Evolutionary conservation across 2,797 vertebrate genomes (phyloP).

Genomic region (Apogon talboti): DNA sequence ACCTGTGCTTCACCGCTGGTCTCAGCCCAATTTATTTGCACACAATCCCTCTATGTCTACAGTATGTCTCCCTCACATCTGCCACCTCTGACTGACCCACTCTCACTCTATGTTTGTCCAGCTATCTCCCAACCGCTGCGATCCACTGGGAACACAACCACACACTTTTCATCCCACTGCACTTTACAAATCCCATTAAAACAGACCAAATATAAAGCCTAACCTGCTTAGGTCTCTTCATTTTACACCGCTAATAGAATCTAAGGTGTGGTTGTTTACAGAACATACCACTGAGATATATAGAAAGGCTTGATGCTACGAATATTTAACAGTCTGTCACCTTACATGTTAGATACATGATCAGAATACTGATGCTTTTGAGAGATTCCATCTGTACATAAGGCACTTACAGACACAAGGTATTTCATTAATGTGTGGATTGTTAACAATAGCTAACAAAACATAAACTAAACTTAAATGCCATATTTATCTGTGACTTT

Average conservation of each 20-base stretch:
- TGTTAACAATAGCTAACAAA: too few relatives aligned
- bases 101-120: slow-evolving; percentile 42
- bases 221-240: slow-evolving; percentile 9
- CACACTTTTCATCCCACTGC: slow-evolving; percentile 18
- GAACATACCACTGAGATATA: slow-evolving; percentile 37
- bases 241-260: too few relatives aligned
- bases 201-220: slow-evolving; percentile 46
- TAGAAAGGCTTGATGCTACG: slow-evolving; percentile 15
- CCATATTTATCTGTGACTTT: background rate
- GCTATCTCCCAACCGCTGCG: slow-evolving; percentile 38
- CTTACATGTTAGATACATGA: slow-evolving; percentile 9
- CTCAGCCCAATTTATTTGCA: slow-evolving; percentile 59
- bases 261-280: slow-evolving; percentile 1
- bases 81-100: slow-evolving; percentile 55
- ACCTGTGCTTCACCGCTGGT: slow-evolving; percentile 35
- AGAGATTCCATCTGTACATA: too few relatives aligned
- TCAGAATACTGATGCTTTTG: slow-evolving; percentile 8
- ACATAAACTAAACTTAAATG: too few relatives aligned
- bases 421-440: background rate
- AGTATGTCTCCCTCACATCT: slow-evolving; percentile 16
- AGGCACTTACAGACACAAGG: background rate
- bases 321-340: slow-evolving; percentile 36
- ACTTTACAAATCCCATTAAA: slow-evolving; percentile 46
- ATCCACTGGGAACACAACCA: slow-evolving; percentile 31
- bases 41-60: slow-evolving; percentile 22